Percentiles rank a stretch among this genome's conserved stretches.
Evolutionary conservation across 2,113 vertebrate genomes (phyloP).

Genomic region (Promerops cafer): DNA sequence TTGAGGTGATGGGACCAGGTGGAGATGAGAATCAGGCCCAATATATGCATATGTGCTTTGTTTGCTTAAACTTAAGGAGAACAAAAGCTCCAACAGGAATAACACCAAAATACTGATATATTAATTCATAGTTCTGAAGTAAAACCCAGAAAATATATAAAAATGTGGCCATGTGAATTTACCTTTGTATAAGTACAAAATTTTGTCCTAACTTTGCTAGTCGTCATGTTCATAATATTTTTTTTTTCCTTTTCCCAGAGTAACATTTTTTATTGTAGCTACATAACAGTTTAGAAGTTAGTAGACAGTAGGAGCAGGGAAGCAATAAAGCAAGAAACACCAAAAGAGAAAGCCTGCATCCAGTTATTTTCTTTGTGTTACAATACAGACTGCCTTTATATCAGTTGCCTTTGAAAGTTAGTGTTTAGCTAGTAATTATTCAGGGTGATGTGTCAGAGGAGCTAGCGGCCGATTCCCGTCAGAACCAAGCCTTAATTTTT

Average conservation of each 20-base stretch:
- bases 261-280: not conserved
- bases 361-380: not conserved
- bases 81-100: not conserved
- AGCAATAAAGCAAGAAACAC: not conserved
- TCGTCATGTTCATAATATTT: not conserved
- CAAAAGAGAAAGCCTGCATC: not conserved
- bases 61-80: not conserved
- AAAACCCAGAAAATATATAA: not conserved
- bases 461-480: not conserved
- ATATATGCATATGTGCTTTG: not conserved
- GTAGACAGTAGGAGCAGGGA: not conserved
- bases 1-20: not conserved
- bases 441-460: not conserved
- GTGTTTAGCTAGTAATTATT: not conserved
- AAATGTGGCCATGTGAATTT: not conserved
- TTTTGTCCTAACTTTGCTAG: not conserved
- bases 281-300: not conserved
- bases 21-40: not conserved
- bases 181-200: not conserved
- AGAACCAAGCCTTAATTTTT: conserved; percentile 46
- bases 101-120: not conserved
- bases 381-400: not conserved
- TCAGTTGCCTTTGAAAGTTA: not conserved
- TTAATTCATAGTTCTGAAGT: not conserved
- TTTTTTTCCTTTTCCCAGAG: not conserved